Evolutionary conservation across 35 echinoderm and acorn worm species (phyloP).

Genomic region (Amphiura filiformis): DNA sequence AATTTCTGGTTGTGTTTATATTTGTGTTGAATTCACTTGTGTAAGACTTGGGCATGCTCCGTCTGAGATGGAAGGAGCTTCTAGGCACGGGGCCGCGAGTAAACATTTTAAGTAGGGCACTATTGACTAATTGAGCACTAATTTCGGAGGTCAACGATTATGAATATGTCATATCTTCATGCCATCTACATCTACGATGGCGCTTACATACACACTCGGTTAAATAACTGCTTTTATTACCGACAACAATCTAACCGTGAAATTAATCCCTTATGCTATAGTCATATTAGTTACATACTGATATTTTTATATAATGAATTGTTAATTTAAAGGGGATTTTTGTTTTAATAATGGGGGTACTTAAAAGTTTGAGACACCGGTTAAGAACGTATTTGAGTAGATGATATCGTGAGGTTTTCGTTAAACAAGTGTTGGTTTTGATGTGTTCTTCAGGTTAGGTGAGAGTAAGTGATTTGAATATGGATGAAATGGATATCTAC

Average conservation of each 20-base stretch:
- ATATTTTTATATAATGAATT: not conserved
- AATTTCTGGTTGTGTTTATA: not conserved
- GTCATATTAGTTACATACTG: not conserved
- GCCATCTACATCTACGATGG: no score
- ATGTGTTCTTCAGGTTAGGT: no score
- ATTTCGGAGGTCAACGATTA: not conserved
- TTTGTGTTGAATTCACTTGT: slow-evolving; percentile 2
- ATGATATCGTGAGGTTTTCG: no score
- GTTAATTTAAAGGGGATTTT: not conserved
- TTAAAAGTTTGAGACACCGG: no score
- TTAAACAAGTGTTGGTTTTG: no score
- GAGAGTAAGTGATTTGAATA: no score
- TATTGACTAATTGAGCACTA: not conserved
- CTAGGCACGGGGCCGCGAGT: not conserved
- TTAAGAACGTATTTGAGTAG: no score
- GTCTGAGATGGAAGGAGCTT: not conserved
- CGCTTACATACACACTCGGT: no score
- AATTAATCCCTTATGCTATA: not conserved
- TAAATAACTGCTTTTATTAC: not conserved
- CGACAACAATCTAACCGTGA: no score
- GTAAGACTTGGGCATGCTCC: not conserved
- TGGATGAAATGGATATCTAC: no score
- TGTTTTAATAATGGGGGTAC: no score
- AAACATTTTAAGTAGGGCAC: not conserved
- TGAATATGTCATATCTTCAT: not conserved